Evolutionary conservation across 1,140 invertebrate genomes (phyloP).

Genomic region (Triops longicaudatus): DNA sequence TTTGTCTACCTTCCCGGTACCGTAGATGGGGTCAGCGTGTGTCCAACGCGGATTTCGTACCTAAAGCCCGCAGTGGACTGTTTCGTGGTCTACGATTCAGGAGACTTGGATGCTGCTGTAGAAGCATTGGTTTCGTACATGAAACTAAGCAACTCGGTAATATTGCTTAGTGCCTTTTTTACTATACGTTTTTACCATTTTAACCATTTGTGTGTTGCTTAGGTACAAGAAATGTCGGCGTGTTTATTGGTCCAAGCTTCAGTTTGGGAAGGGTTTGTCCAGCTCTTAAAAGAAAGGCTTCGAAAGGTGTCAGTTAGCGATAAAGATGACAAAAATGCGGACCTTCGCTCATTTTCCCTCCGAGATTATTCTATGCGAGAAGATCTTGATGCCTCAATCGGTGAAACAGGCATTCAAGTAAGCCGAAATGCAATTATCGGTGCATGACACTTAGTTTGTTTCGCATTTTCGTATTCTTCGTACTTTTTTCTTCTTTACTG

Average conservation of each 20-base stretch:
- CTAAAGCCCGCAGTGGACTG: neutral
- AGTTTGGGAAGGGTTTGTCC: neutral
- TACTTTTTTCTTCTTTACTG: too few relatives aligned
- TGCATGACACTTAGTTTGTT: too few relatives aligned
- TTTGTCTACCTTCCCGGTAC: neutral
- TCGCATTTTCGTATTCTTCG: too few relatives aligned
- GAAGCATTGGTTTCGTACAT: neutral
- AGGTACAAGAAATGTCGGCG: neutral
- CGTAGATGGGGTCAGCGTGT: neutral
- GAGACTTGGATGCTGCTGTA: neutral
- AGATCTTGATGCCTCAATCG: too few relatives aligned
- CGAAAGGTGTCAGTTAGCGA: neutral
- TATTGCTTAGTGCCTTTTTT: too few relatives aligned
- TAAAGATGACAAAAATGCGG: neutral
- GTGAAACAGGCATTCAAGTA: neutral
- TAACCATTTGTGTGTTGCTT: neutral
- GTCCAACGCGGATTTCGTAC: neutral
- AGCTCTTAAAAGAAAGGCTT: neutral
- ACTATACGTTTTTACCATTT: neutral
- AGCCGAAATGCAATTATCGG: neutral
- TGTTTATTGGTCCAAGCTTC: neutral
- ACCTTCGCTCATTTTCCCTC: neutral
- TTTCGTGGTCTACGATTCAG: neutral
- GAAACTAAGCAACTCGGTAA: neutral
- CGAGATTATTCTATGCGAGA: neutral